Conservation (phyloP, 2,888 invertebrate genomes). For the Ornithoptera alexandrae region DNA sequence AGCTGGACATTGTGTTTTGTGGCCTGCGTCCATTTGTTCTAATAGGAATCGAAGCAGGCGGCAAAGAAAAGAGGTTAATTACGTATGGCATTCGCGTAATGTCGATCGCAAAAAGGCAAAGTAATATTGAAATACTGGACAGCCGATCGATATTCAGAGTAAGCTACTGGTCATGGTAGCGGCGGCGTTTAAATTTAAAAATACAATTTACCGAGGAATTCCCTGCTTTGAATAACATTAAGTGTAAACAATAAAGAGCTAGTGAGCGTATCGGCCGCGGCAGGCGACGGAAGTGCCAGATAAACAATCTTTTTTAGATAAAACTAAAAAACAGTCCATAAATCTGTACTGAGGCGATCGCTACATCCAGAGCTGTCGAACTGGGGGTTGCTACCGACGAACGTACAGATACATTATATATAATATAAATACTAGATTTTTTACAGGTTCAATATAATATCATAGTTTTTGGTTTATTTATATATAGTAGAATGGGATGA, state of each 20-base stretch:
- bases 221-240: conserved; percentile 80
- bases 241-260: conserved; percentile 78
- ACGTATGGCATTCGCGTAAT: conserved; percentile 65
- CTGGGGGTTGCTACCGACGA: conserved; percentile 37
- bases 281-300: conserved; percentile 77
- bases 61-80: conserved; percentile 52
- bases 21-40: conserved; percentile 23
- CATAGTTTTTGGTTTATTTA: background rate
- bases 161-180: conserved; percentile 51
- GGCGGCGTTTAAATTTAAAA: conserved; percentile 69
- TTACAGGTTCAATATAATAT: background rate
- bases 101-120: conserved; percentile 66
- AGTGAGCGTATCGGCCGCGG: conserved; percentile 74
- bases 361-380: conserved; percentile 20
- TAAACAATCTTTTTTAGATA: conserved; percentile 80
- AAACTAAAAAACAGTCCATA: conserved; percentile 74
- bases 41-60: conserved; percentile 37
- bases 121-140: conserved; percentile 61
- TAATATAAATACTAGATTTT: background rate
- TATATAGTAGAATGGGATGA: too few species aligned
- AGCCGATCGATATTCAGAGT: conserved; percentile 65
- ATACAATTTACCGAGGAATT: conserved; percentile 76
- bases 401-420: background rate
- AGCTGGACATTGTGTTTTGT: background rate
- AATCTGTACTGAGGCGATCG: conserved; percentile 55